phyloP scores from a whole-genome alignment of 1,140 invertebrate species.

The Drosophila pectinifera region DNA sequence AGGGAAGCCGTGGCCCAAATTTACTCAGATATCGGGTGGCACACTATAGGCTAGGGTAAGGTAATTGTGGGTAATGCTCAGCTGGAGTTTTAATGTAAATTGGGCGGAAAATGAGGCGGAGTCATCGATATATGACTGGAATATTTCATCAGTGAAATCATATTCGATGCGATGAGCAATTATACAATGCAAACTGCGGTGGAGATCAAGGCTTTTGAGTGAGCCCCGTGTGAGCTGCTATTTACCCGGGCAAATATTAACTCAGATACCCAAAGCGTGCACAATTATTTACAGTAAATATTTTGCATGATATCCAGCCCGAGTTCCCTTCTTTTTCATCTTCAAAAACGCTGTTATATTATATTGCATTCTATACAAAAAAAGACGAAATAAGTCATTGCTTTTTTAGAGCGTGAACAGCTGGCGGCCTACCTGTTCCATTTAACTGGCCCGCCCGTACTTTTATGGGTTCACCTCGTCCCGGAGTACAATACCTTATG shows the following conservation, averaged over 20 bases:
- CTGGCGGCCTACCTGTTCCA: slow-evolving; percentile 77
- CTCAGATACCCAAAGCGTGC: slow-evolving; percentile 34
- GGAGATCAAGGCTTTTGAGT: slow-evolving; percentile 5
- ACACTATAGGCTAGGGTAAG: slow-evolving; percentile 27
- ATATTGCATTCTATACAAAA: slow-evolving; percentile 47
- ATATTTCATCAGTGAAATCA: slow-evolving; percentile 14
- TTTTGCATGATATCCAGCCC: slow-evolving; percentile 58
- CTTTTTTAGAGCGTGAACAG: slow-evolving; percentile 81
- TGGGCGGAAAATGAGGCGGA: slow-evolving; percentile 8
- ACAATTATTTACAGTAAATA: slow-evolving; percentile 70
- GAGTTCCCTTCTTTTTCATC: slow-evolving; percentile 17
- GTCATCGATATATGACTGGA: background rate
- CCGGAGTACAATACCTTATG: slow-evolving; percentile 69
- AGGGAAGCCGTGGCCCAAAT: slow-evolving; percentile 68
- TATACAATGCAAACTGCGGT: slow-evolving; percentile 46
- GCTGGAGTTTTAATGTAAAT: slow-evolving; percentile 14
- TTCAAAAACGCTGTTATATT: slow-evolving; percentile 13
- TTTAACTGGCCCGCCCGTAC: slow-evolving; percentile 76
- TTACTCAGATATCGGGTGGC: slow-evolving; percentile 53
- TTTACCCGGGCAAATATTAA: slow-evolving; percentile 45
- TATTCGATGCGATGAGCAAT: slow-evolving; percentile 49
- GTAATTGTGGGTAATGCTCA: slow-evolving; percentile 4
- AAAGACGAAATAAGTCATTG: slow-evolving; percentile 57
- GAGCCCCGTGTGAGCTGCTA: background rate
- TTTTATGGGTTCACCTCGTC: slow-evolving; percentile 73